phyloP scores from a whole-genome alignment of 2,113 vertebrate genomes.

The Pelvicachromis taeniatus region DNA sequence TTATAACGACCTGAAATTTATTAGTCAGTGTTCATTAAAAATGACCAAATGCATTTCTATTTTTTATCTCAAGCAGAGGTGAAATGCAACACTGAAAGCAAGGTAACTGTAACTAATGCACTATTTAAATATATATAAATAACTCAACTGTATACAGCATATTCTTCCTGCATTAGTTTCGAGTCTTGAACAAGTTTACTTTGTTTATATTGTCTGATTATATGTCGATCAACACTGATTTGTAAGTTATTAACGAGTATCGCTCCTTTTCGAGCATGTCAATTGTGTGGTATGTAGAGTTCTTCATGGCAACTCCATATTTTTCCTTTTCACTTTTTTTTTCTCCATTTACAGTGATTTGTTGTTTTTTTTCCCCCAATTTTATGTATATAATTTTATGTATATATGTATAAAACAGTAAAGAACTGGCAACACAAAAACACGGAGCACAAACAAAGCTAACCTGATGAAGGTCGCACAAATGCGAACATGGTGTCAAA shows the following conservation, averaged over 20 bases:
- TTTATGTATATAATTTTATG: too few species aligned
- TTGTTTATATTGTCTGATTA: not conserved
- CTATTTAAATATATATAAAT: not conserved
- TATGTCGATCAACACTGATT: not conserved
- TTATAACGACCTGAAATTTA: not conserved
- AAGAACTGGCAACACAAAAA: not conserved
- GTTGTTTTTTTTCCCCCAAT: too few species aligned
- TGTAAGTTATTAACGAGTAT: not conserved
- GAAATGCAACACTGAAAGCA: not conserved
- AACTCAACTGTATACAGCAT: not conserved
- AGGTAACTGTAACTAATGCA: not conserved
- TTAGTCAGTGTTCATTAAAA: not conserved
- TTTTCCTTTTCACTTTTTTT: not conserved
- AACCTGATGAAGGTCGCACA: not conserved
- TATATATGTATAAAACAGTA: too few species aligned
- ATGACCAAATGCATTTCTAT: not conserved
- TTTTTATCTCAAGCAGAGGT: not conserved
- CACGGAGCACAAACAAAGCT: not conserved
- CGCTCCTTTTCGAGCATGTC: not conserved
- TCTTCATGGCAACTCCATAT: not conserved
- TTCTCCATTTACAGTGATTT: fast-evolving
- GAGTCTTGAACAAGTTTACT: not conserved
- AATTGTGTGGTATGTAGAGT: not conserved
- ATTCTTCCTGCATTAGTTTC: not conserved
- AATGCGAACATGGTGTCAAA: not conserved